phyloP scores from a whole-genome alignment of 92 coral and sea anemone species.

The Parazoanthus swiftii region DNA sequence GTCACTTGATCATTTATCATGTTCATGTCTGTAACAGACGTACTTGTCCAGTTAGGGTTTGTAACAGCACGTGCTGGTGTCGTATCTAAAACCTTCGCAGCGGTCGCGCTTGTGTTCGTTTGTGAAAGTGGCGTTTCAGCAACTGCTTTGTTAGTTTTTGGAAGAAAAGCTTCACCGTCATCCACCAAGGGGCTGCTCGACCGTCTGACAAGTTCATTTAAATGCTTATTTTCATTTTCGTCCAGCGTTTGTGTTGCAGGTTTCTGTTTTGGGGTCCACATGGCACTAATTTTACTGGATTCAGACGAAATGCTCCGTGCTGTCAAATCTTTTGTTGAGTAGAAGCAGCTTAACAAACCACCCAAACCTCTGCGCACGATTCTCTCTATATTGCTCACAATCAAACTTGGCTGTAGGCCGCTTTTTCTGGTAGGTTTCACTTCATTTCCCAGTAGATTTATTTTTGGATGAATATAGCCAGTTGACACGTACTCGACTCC shows the following conservation, averaged over 20 bases:
- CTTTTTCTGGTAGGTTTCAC: background rate
- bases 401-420: background rate
- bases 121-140: background rate
- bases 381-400: background rate
- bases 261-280: background rate
- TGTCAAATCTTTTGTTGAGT: background rate
- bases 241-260: background rate
- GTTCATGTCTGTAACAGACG: constrained; percentile 12
- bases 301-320: background rate
- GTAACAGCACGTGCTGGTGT: constrained; percentile 8
- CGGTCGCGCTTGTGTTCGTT: background rate
- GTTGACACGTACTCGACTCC: background rate
- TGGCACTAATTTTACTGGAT: background rate
- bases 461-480: background rate
- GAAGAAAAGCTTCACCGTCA: background rate
- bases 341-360: background rate
- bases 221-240: background rate
- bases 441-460: background rate
- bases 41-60: constrained; percentile 27
- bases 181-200: background rate
- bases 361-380: background rate
- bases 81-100: background rate
- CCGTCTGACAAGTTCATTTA: background rate
- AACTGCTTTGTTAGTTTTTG: background rate
- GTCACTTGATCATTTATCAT: background rate